These are phyloP conservation scores for Melanocharis versteri DNA, from an alignment of 2,113 vertebrate genomes.

Conservation along the genomic window DNA sequence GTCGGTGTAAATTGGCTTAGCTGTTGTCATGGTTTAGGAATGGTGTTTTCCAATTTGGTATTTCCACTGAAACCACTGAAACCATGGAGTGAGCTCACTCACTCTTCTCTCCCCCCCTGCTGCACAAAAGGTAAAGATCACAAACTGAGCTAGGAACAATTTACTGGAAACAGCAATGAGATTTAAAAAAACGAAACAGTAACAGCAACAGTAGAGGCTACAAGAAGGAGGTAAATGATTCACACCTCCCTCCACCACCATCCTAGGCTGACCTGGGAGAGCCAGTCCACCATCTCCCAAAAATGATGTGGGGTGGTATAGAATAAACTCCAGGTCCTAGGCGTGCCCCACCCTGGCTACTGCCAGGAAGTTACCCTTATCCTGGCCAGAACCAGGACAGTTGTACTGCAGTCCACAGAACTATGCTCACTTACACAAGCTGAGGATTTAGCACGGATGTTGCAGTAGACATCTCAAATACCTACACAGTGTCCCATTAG, in stretches of 20 bases:
- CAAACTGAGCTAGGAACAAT: not conserved
- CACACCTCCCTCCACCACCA: not conserved
- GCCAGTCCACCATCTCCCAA: accelerated
- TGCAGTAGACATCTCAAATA: not conserved
- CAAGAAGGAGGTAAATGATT: not conserved
- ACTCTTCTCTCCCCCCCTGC: not conserved
- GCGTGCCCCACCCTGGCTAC: not conserved
- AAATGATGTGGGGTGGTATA: not conserved
- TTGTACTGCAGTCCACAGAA: not conserved
- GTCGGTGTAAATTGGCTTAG: not conserved
- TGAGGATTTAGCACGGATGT: not conserved
- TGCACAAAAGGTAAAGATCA: not conserved
- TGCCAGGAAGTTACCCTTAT: not conserved
- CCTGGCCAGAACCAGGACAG: not conserved
- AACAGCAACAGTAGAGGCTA: not conserved
- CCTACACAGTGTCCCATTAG: not conserved
- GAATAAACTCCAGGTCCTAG: not conserved
- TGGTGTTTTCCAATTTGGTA: not conserved
- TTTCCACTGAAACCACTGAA: not conserved
- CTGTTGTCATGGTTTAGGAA: not conserved
- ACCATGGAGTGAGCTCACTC: not conserved
- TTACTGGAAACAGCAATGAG: not conserved
- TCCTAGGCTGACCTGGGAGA: not conserved
- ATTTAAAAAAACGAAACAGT: not conserved
- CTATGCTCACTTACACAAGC: not conserved